These are phyloP conservation scores for Amphiduros pacificus DNA, from an alignment of 2,888 invertebrate species.

Conservation along the genomic window DNA sequence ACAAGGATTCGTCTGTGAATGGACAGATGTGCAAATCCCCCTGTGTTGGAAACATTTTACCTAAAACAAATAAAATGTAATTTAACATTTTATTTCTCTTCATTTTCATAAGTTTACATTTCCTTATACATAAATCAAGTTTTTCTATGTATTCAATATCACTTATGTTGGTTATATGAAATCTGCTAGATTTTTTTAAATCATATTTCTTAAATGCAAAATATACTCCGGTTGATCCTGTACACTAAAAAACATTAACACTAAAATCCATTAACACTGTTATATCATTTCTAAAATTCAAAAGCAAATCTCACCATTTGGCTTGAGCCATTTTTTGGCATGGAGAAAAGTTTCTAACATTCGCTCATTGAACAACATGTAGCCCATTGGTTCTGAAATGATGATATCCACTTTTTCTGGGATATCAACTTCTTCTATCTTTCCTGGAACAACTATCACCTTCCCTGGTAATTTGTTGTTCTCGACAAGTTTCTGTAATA, in stretches of 20 bases:
- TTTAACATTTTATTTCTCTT: no score
- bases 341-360: constrained; percentile 99
- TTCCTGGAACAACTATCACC: constrained; percentile 91
- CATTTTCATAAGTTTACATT: no score
- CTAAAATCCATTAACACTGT: no score
- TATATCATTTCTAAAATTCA: no score
- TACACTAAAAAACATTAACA: no score
- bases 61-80: constrained; percentile 58
- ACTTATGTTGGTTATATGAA: not conserved
- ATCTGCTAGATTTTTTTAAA: not conserved
- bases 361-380: constrained; percentile 98
- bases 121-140: no score
- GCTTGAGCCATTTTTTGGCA: constrained; percentile 96
- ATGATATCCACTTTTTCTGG: constrained; percentile 96
- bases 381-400: constrained; percentile 99
- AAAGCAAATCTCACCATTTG: constrained; percentile 61
- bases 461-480: constrained; percentile 86
- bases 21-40: constrained; percentile 97
- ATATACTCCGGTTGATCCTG: no score
- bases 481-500: constrained; percentile 76
- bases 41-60: constrained; percentile 96
- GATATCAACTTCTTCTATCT: constrained; percentile 96
- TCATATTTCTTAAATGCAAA: no score
- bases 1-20: constrained; percentile 95
- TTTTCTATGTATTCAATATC: no score